A percentile compares a stretch with the other conserved stretches of the same genome.
Conservation (phyloP, 2,797 vertebrate genomes). For the Microctenopoma lineatum region DNA sequence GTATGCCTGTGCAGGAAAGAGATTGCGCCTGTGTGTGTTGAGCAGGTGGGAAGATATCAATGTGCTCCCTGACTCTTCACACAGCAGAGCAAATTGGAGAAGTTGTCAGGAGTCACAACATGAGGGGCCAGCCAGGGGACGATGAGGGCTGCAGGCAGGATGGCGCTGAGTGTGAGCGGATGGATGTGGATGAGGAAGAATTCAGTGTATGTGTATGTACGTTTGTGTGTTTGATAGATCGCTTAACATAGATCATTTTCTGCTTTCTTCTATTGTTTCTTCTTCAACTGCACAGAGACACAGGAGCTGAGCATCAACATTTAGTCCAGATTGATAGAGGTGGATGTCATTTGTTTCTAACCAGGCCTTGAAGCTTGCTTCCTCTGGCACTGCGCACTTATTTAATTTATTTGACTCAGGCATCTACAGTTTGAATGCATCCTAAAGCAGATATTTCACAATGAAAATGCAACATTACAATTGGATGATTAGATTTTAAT, state of each 20-base stretch:
- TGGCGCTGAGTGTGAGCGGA: conserved; percentile 42
- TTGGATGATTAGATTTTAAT: not conserved
- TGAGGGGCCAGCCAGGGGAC: conserved; percentile 76
- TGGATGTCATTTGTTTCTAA: too few relatives aligned
- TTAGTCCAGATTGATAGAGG: too few relatives aligned
- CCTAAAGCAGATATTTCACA: not conserved
- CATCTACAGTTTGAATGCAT: not conserved
- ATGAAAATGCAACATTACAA: not conserved
- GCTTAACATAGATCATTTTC: not conserved
- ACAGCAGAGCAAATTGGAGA: conserved; percentile 93
- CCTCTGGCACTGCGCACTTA: not conserved
- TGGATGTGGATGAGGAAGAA: conserved; percentile 28
- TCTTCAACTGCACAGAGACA: not conserved
- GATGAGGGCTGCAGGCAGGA: conserved; percentile 70
- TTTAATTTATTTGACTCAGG: not conserved
- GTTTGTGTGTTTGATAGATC: too few relatives aligned
- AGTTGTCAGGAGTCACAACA: conserved; percentile 94
- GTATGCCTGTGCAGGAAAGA: conserved; percentile 21
- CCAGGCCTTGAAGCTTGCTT: too few relatives aligned
- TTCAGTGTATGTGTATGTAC: not conserved
- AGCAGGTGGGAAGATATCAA: conserved; percentile 85
- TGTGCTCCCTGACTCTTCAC: conserved; percentile 88
- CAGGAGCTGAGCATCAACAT: not conserved
- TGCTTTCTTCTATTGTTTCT: not conserved
- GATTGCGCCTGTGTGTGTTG: conserved; percentile 51